Evolutionary conservation across 2,888 invertebrate species (phyloP), one percentile per base, ranked within the genome.

Genomic region (Minunthozetes semirufus): DNA sequence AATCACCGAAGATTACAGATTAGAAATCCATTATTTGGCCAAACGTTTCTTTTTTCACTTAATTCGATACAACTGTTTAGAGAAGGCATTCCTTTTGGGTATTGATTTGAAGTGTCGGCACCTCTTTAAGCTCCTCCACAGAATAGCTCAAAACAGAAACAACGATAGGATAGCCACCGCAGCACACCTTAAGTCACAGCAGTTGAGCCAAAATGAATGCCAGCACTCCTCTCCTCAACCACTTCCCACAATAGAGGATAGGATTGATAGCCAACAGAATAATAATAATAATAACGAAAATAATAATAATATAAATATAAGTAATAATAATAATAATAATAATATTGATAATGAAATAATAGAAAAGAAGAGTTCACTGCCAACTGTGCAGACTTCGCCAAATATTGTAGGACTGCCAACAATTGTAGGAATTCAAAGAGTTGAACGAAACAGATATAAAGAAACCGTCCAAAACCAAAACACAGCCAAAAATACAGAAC

Each of bases 21-120:
- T 82, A 78, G 82, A 90, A 81, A 87, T 94, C 11, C 88, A 89
- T 79, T 90, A 92, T 81, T 85, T 95, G 53, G 93, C 94, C 0
- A 86, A 94, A 79, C 73, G 79, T 17, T 80, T 79, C 61, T 79
- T 80, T 56, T 79, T 77, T 76, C 77, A 76, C 66, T 72, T 80
- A 0, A 38, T 79, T 5, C 77, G 78, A 29, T 75, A 77, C 63
- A 74, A 76, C 22, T 72, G 76, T 11, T 76, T 78, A 70, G 76
- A 78, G 53, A 78, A 79, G 74, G 79, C 79, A 4, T 79, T 77
- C 74, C 76, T 78, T 66, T 72, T 79, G 63, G 79, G 77, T 25
- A 74, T 79, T 9, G 79, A 79, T 74, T 75, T 79, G 22, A 77
- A 78, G 72, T 75, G 74, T 27, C 72, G 75, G 48, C 78, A 78